phyloP scores from a whole-genome alignment of 2,888 invertebrate genomes.

The Mantis religiosa region DNA sequence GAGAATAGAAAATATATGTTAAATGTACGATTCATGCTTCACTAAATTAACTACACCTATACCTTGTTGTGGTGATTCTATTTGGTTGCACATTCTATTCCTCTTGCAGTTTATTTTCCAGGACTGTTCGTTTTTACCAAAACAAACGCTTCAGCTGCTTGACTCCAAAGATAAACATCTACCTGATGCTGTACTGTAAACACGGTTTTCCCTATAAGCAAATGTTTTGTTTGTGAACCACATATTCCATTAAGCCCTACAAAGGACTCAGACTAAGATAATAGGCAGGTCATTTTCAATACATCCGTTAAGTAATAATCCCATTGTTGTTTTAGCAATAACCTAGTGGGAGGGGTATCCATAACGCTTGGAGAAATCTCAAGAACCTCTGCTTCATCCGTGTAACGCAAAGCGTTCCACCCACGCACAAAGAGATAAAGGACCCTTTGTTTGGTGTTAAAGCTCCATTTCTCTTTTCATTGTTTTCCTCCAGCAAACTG shows the following conservation, averaged over 20 bases:
- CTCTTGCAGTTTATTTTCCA: too few relatives aligned
- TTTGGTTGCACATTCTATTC: too few relatives aligned
- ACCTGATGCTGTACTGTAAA: background rate
- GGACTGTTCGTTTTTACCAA: too few relatives aligned
- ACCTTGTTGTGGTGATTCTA: too few relatives aligned
- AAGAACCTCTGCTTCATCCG: background rate
- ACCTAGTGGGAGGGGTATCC: background rate
- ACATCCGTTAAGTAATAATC: background rate
- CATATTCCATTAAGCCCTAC: background rate
- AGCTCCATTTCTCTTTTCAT: background rate
- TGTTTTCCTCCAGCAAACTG: background rate
- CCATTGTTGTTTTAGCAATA: background rate
- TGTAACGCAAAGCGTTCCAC: background rate
- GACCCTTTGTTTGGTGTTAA: background rate
- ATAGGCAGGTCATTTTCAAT: background rate
- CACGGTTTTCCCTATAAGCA: background rate
- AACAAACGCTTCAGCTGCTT: too few relatives aligned
- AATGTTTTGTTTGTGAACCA: background rate
- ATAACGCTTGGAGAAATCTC: background rate
- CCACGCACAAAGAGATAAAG: background rate
- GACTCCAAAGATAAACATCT: too few relatives aligned
- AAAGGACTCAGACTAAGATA: background rate
- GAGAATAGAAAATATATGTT: too few relatives aligned
- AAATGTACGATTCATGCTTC: too few relatives aligned
- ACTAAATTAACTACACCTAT: too few relatives aligned